These are phyloP conservation scores for Arge pagana DNA, from an alignment of 2,888 invertebrate genomes.

Conservation along the genomic window DNA sequence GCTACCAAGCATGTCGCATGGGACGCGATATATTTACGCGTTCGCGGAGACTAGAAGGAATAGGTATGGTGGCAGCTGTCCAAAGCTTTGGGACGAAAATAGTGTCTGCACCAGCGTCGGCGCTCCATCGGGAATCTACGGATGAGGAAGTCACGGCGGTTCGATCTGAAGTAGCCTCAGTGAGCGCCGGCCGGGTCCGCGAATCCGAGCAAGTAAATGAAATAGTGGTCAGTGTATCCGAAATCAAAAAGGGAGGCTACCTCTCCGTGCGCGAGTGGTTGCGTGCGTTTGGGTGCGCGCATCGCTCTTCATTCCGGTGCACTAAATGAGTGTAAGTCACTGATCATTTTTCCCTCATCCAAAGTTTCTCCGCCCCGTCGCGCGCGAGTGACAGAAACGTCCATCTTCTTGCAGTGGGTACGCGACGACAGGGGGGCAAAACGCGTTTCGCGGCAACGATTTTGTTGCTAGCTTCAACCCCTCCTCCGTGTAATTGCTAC, in stretches of 20 bases:
- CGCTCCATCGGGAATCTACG: constrained; percentile 2
- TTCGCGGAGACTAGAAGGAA: constrained; percentile 50
- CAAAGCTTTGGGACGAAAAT: constrained; percentile 44
- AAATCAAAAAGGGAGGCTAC: constrained; percentile 8
- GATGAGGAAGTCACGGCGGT: background rate
- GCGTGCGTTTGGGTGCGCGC: constrained; percentile 1
- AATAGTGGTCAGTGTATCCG: constrained; percentile 17
- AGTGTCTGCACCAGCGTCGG: constrained; percentile 27
- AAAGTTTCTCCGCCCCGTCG: too few species aligned
- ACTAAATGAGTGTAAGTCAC: constrained; percentile 19
- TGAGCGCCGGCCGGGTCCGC: constrained; percentile 19
- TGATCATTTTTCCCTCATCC: background rate
- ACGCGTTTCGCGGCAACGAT: too few species aligned
- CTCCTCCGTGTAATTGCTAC: too few species aligned
- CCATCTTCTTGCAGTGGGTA: too few species aligned
- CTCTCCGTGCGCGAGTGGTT: constrained; percentile 8
- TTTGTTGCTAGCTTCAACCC: too few species aligned
- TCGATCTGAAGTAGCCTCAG: constrained; percentile 9
- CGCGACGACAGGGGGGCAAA: too few species aligned
- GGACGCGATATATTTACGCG: constrained; percentile 52
- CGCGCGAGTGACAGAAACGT: too few species aligned
- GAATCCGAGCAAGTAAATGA: constrained; percentile 3
- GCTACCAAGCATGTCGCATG: constrained; percentile 4
- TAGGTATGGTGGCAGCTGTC: constrained; percentile 52
- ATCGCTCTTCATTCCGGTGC: background rate